A percentile compares a stretch with the other conserved stretches of the same genome.
phyloP scores from a whole-genome alignment of 2,797 vertebrate genomes.

The Calcarius lapponicus region DNA sequence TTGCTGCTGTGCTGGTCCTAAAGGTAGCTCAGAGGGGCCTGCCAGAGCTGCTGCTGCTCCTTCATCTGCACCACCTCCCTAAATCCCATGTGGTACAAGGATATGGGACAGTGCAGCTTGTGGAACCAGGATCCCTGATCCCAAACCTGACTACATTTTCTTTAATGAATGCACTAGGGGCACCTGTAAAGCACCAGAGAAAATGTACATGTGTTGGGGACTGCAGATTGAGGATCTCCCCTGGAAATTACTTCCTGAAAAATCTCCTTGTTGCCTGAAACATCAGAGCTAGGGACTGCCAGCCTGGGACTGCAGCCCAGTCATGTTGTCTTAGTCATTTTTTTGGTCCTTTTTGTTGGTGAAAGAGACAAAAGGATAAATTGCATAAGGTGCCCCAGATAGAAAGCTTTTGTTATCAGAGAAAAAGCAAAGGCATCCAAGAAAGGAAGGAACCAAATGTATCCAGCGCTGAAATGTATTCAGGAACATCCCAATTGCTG shows the following conservation, averaged over 20 bases:
- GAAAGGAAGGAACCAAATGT: conserved; percentile 21
- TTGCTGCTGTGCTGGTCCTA: background rate
- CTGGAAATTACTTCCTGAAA: conserved; percentile 35
- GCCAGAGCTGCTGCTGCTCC: background rate
- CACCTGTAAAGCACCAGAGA: background rate
- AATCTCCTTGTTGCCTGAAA: conserved; percentile 6
- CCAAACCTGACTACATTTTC: background rate
- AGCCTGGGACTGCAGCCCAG: conserved; percentile 43
- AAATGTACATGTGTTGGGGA: background rate
- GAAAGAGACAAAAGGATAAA: conserved; percentile 12
- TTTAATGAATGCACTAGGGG: background rate
- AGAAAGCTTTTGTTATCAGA: conserved; percentile 31
- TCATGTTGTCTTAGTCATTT: background rate
- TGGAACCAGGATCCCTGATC: background rate
- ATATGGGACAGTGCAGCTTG: background rate
- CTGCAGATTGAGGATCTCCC: background rate
- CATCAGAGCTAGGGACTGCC: conserved; percentile 4
- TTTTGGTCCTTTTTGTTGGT: conserved; percentile 8
- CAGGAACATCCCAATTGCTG: background rate
- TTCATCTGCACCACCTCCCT: background rate
- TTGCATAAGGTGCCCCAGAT: conserved; percentile 21
- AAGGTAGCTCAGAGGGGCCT: background rate
- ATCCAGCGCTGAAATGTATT: background rate
- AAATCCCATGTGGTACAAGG: background rate
- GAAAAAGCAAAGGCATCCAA: conserved; percentile 29